These are phyloP conservation scores for Drosophila trichaetosa DNA, from an alignment of 2,888 invertebrate genomes.

Conservation along the genomic window DNA sequence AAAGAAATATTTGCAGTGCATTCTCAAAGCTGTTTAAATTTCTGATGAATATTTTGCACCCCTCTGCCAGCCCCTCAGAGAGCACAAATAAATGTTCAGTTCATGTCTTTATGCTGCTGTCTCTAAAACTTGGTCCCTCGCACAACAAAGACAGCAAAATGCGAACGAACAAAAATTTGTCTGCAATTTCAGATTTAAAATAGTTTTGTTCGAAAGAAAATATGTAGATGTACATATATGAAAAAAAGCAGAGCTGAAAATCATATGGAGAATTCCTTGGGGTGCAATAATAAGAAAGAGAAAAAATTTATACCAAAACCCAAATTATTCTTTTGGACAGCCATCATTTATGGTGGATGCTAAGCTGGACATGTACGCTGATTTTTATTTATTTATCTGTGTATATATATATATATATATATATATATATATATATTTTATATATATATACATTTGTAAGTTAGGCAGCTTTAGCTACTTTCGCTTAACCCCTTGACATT, in stretches of 20 bases:
- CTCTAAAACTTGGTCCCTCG: constrained; percentile 27
- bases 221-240: not conserved
- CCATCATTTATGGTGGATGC: constrained; percentile 22
- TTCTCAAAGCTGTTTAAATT: constrained; percentile 18
- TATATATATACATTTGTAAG: not conserved
- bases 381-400: constrained; percentile 48
- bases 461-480: constrained; percentile 22
- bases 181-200: constrained; percentile 51
- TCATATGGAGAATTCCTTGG: constrained; percentile 51
- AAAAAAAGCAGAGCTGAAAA: constrained; percentile 24
- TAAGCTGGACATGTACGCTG: constrained; percentile 51
- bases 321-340: constrained; percentile 60
- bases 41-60: constrained; percentile 18
- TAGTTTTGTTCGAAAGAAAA: constrained; percentile 32
- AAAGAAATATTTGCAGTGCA: constrained; percentile 24
- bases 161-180: constrained; percentile 66
- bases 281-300: constrained; percentile 57
- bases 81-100: constrained; percentile 47
- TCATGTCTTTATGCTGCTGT: constrained; percentile 18
- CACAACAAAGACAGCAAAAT: constrained; percentile 60
- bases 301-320: constrained; percentile 26
- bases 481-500: constrained; percentile 74
- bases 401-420: not conserved
- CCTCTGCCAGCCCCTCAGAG: not conserved
- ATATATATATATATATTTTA: not conserved